Percentiles rank a stretch among this genome's conserved stretches.
Conservation (phyloP, 2,113 vertebrate genomes). For the Neopipo cinnamomea region DNA sequence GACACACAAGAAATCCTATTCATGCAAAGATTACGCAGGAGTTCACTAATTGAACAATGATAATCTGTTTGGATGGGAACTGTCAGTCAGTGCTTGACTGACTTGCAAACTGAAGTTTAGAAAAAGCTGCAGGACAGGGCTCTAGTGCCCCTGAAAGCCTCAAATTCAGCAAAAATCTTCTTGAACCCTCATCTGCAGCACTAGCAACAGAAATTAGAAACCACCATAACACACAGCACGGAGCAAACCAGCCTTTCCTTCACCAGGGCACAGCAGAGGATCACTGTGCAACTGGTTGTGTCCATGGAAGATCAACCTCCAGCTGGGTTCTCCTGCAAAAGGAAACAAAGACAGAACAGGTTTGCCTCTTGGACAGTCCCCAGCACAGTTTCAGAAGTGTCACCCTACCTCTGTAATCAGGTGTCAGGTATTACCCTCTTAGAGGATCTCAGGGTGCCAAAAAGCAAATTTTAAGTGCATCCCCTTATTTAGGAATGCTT, state of each 20-base stretch:
- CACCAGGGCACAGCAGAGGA: neutral
- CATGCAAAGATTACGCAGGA: conserved; percentile 20
- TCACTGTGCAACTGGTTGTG: neutral
- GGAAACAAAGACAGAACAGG: neutral
- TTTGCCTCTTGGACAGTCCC: neutral
- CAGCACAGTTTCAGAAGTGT: neutral
- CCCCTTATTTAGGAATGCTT: neutral
- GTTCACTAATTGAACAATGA: neutral
- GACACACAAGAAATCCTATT: conserved; percentile 46
- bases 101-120: neutral
- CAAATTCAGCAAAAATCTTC: neutral
- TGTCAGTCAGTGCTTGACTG: neutral
- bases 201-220: neutral
- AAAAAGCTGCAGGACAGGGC: neutral
- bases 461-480: neutral
- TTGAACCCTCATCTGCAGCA: neutral
- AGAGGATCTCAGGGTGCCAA: neutral
- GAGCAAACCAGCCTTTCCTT: neutral
- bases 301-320: neutral
- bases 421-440: neutral
- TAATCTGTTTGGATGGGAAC: neutral
- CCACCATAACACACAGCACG: neutral
- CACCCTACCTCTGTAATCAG: neutral
- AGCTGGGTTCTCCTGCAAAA: neutral
- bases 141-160: neutral